Evolutionary conservation across 2,888 invertebrate species (phyloP).

Genomic region (Zygothrica quintamaculata): DNA sequence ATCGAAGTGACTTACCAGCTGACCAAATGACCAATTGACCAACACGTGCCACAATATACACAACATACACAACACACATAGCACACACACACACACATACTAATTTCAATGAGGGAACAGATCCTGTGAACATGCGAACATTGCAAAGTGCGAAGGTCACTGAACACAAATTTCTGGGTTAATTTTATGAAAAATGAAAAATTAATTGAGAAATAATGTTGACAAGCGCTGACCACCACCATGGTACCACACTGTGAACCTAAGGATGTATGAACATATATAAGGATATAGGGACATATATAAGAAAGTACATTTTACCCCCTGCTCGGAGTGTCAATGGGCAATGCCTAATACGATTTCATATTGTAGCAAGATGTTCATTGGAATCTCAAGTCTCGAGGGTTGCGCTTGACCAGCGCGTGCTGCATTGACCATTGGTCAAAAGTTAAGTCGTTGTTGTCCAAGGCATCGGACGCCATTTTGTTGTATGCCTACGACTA

Average conservation of each 20-base stretch:
- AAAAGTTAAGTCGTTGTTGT: constrained; percentile 77
- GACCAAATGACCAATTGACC: constrained; percentile 56
- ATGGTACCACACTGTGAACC: constrained; percentile 16
- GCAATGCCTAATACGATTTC: constrained; percentile 67
- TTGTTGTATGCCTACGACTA: constrained; percentile 42
- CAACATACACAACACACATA: constrained; percentile 16
- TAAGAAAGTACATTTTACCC: constrained; percentile 37
- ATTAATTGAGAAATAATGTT: constrained; percentile 84
- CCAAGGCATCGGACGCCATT: constrained; percentile 71
- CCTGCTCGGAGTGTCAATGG: constrained; percentile 77
- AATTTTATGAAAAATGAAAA: constrained; percentile 83
- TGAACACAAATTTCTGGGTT: constrained; percentile 76
- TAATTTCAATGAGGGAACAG: constrained; percentile 9
- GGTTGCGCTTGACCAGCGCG: constrained; percentile 50
- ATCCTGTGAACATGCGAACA: constrained; percentile 50
- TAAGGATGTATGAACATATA: background rate
- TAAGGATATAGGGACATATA: constrained; percentile 1
- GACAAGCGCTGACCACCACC: constrained; percentile 81
- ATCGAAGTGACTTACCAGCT: constrained; percentile 31
- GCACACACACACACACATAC: constrained; percentile 4
- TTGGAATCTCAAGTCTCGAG: constrained; percentile 46
- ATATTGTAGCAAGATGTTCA: constrained; percentile 32
- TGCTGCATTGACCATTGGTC: constrained; percentile 82
- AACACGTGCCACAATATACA: constrained; percentile 56
- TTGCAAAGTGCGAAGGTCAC: constrained; percentile 78